These are phyloP conservation scores for Helicoverpa armigera DNA, from an alignment of 1,140 invertebrate species.

Conservation along the genomic window DNA sequence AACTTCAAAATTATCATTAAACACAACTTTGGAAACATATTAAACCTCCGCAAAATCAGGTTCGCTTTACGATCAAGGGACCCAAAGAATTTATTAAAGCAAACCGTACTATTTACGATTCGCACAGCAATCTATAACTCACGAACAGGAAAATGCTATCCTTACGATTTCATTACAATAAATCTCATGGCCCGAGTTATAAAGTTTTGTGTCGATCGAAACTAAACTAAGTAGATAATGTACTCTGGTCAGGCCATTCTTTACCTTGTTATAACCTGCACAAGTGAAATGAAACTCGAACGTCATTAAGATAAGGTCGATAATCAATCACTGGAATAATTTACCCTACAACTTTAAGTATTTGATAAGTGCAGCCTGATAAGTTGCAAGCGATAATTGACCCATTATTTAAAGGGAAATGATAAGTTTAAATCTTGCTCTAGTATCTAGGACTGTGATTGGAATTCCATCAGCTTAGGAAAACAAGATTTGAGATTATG, in stretches of 20 bases:
- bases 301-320: constrained; percentile 47
- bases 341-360: constrained; percentile 52
- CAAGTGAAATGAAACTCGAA: constrained; percentile 57
- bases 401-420: constrained; percentile 68
- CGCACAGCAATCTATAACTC: constrained; percentile 66
- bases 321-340: neutral
- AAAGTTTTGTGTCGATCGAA: constrained; percentile 76
- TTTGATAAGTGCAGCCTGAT: constrained; percentile 71
- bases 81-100: constrained; percentile 68
- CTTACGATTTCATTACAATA: constrained; percentile 83
- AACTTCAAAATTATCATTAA: constrained; percentile 47
- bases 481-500: constrained; percentile 36
- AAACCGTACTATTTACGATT: constrained; percentile 76
- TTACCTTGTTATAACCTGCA: constrained; percentile 58
- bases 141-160: constrained; percentile 76
- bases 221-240: constrained; percentile 79
- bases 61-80: constrained; percentile 60
- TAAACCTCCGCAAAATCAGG: constrained; percentile 50
- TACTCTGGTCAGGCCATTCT: constrained; percentile 72
- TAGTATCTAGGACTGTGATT: constrained; percentile 48
- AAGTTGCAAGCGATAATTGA: constrained; percentile 69
- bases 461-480: constrained; percentile 33
- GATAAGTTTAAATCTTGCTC: constrained; percentile 60
- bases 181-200: constrained; percentile 73
- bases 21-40: constrained; percentile 59